phyloP scores from a whole-genome alignment of 2,797 vertebrate species.

The Molossus molossus region DNA sequence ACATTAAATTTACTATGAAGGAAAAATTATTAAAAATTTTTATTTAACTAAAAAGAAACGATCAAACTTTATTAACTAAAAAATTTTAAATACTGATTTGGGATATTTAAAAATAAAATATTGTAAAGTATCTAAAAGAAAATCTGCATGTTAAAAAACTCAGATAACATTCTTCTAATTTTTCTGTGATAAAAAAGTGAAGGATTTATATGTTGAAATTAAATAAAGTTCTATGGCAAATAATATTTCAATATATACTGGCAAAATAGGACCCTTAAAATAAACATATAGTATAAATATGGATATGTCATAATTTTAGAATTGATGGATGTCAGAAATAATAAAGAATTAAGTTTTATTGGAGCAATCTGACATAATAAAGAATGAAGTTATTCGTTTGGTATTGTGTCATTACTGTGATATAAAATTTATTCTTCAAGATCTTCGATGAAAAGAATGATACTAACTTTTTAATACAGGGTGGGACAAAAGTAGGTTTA shows the following conservation, averaged over 20 bases:
- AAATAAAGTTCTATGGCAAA: background rate
- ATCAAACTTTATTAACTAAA: background rate
- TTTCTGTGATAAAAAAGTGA: conserved; percentile 13
- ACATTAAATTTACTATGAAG: background rate
- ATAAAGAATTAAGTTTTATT: background rate
- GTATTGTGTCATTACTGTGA: background rate
- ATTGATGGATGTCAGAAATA: background rate
- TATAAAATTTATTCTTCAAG: background rate
- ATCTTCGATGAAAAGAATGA: background rate
- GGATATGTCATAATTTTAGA: background rate
- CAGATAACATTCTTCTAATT: background rate
- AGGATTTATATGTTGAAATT: background rate
- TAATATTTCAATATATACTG: background rate
- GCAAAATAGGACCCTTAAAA: background rate
- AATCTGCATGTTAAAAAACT: conserved; percentile 23
- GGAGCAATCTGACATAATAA: background rate
- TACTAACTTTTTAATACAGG: background rate
- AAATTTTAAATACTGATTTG: background rate
- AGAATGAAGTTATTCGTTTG: background rate
- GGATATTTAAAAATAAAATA: conserved; percentile 55
- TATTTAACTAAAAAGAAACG: conserved; percentile 40
- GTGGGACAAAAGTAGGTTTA: background rate
- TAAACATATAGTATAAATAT: background rate
- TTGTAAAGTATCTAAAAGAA: conserved; percentile 13
- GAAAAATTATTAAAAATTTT: background rate